Evolutionary conservation across 2,797 vertebrate genomes (phyloP).

Genomic region (Sciaenops ocellatus): DNA sequence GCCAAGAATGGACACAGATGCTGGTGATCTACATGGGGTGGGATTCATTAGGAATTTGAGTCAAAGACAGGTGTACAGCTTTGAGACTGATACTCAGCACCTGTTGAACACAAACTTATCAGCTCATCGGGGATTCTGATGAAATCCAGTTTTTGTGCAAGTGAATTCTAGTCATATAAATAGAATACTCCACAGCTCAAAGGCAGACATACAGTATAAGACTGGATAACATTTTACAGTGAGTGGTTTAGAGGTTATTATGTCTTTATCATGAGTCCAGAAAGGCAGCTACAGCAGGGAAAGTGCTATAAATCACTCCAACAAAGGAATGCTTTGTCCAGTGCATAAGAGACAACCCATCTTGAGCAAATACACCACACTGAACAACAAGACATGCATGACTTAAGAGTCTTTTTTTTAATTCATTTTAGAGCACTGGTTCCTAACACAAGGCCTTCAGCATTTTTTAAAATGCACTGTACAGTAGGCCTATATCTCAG

Average conservation of each 20-base stretch:
- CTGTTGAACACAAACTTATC: constrained; percentile 39
- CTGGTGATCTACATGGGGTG: constrained; percentile 37
- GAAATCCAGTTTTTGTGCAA: constrained; percentile 9
- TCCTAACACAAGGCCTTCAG: no score
- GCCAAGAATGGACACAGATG: constrained; percentile 60
- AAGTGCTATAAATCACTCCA: constrained; percentile 60
- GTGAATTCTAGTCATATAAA: not conserved
- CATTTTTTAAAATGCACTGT: no score
- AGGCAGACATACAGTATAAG: not conserved
- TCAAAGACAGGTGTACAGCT: constrained; percentile 63
- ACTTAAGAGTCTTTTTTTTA: not conserved
- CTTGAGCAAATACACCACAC: constrained; percentile 59
- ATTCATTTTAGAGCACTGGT: not conserved
- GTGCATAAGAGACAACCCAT: constrained; percentile 32
- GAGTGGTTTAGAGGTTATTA: constrained; percentile 42
- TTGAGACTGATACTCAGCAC: constrained; percentile 49
- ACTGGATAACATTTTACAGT: constrained; percentile 1
- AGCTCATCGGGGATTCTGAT: not conserved
- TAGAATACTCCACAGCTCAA: not conserved
- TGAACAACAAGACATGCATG: constrained; percentile 11
- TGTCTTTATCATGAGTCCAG: constrained; percentile 63
- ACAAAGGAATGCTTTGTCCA: constrained; percentile 70
- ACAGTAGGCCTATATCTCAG: no score
- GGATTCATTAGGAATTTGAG: constrained; percentile 53
- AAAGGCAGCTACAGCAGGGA: constrained; percentile 25